Conservation (phyloP, 2,888 invertebrate species). For the Hyalella azteca region DNA sequence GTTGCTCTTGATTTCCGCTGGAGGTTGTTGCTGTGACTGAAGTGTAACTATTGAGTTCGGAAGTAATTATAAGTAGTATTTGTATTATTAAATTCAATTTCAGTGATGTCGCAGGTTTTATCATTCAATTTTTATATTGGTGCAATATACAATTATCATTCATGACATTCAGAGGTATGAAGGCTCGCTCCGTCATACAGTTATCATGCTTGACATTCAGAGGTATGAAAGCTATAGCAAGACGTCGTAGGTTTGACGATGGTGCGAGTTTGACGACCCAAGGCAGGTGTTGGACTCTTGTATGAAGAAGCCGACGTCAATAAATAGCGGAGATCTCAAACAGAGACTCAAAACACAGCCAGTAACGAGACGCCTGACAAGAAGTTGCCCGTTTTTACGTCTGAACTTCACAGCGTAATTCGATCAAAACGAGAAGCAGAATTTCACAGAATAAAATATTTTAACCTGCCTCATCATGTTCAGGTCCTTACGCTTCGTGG, state of each 20-base stretch:
- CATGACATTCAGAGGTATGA: too few relatives aligned
- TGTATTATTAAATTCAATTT: too few relatives aligned
- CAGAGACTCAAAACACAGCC: neutral
- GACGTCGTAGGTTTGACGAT: neutral
- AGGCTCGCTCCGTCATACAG: too few relatives aligned
- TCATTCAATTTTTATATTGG: too few relatives aligned
- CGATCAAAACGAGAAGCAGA: neutral
- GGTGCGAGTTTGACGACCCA: slow-evolving; percentile 1
- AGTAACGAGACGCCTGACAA: neutral
- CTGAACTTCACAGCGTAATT: neutral
- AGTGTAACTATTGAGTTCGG: too few relatives aligned
- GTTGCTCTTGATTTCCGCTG: too few relatives aligned
- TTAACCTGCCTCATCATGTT: neutral
- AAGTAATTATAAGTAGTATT: too few relatives aligned
- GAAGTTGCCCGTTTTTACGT: neutral
- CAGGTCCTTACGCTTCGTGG: neutral
- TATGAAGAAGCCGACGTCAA: neutral
- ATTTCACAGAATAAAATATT: neutral
- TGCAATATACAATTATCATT: too few relatives aligned
- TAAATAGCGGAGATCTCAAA: neutral
- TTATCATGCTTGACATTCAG: too few relatives aligned
- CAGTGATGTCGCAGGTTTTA: too few relatives aligned
- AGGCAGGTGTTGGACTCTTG: slow-evolving; percentile 7
- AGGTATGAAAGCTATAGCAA: too few relatives aligned
- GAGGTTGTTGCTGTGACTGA: too few relatives aligned